Base-by-base conservation (phyloP, 2,113 vertebrate genomes). In the Butastur rufipennis region DNA sequence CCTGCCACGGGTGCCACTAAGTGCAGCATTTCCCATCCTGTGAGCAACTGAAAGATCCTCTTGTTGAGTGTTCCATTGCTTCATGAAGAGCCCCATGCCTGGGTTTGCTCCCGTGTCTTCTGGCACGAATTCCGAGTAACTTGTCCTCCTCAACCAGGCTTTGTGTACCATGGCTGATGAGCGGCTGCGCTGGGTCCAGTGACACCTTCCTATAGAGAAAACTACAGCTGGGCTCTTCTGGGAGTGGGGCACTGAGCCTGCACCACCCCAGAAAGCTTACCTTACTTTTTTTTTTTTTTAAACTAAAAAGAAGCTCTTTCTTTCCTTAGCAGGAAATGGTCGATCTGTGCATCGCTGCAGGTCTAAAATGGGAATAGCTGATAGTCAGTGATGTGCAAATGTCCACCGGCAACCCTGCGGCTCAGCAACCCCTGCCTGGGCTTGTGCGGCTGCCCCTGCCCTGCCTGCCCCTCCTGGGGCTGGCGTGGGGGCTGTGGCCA, bases 141-240 rank as follows among this genome's bases (percentile, higher is more conserved):
- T 83, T 2, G 0, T 79, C 50, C 48, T 78, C 32, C 29, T 93
- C 80, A 88, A 8, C 0, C 8, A 72, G 65, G 34, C 59, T 67
- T 68, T 90, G 86, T 73, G 42, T n/a, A 63, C 42, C 1, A 2
- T 42, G 45, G 26, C 3, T 9, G 52, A 36, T 0, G 4, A 59
- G 42, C 2, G 1, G 31, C 42, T 0, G 2, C 0, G 2, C 19
- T 0, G 12, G 26, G 50, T n/a, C 32, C 4, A 1, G 50, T 36
- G 9, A 9, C 29, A 50, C 13, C 52, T 72, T 81, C 18, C 3
- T 38, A 6, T 22, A 31, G 48, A 68, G 86, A 34, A 78, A 45
- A 25, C 40, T 50, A 18, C 32, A 67, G 40, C 63, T 43, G 58
- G 20, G 40, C 18, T 56, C 9, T 36, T 21, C 12, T 50, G 31